These are phyloP conservation scores for Theretra japonica DNA, from an alignment of 2,888 invertebrate species.

Conservation along the genomic window DNA sequence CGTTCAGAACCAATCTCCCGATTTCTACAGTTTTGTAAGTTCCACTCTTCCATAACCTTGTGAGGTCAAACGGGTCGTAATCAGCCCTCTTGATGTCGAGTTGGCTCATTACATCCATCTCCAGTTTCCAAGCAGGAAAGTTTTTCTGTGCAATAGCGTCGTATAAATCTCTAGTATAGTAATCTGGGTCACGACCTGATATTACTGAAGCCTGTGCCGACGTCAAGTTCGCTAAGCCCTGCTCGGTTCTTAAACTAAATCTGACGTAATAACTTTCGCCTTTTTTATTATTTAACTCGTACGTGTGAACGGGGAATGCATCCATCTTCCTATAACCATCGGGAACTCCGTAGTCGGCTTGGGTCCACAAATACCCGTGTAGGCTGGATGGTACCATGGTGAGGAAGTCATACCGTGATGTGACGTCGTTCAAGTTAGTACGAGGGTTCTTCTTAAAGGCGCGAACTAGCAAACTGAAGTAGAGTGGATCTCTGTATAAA, in stretches of 20 bases:
- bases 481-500: conserved; percentile 80
- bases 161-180: conserved; percentile 91
- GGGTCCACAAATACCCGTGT: conserved; percentile 90
- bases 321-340: conserved; percentile 95
- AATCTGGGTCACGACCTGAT: conserved; percentile 90
- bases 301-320: conserved; percentile 95
- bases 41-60: conserved; percentile 70
- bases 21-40: conserved; percentile 79
- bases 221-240: conserved; percentile 90
- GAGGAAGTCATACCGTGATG: conserved; percentile 81
- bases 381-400: conserved; percentile 86
- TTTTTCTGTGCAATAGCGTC: conserved; percentile 90
- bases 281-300: conserved; percentile 90
- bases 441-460: conserved; percentile 83
- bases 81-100: conserved; percentile 62
- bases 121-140: conserved; percentile 75
- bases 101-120: conserved; percentile 71
- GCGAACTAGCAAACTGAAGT: conserved; percentile 82
- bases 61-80: conserved; percentile 77
- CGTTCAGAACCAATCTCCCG: conserved; percentile 76
- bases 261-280: conserved; percentile 90
- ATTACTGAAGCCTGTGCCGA: conserved; percentile 86
- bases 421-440: conserved; percentile 65
- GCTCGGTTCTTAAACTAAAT: conserved; percentile 94
- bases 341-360: conserved; percentile 94